Evolutionary conservation across 2,888 invertebrate genomes (phyloP).

Genomic region (Coleophora deauratella): DNA sequence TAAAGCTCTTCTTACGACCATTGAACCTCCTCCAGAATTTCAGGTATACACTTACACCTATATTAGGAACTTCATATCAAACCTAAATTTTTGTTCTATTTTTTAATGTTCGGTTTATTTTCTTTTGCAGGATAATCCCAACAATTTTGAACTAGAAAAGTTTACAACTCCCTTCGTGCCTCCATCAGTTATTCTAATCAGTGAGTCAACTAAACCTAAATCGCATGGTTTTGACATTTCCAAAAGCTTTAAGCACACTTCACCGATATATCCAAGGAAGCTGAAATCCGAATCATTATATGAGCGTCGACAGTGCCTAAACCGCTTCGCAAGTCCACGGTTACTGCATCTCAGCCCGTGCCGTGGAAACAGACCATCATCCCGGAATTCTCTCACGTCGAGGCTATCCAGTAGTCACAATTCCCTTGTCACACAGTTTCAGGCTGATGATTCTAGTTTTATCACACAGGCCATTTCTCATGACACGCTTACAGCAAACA

Average conservation of each 20-base stretch:
- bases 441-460: conserved; percentile 88
- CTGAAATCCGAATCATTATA: conserved; percentile 51
- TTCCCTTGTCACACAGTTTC: conserved; percentile 83
- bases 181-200: conserved; percentile 37
- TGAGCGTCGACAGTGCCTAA: conserved; percentile 56
- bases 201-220: conserved; percentile 32
- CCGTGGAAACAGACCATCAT: conserved; percentile 79
- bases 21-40: conserved; percentile 90
- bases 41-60: conserved; percentile 64
- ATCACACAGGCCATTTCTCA: conserved; percentile 93
- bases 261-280: conserved; percentile 54
- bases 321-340: conserved; percentile 59
- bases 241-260: conserved; percentile 36
- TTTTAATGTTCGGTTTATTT: neutral
- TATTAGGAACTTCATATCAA: neutral
- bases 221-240: conserved; percentile 34
- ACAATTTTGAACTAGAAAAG: conserved; percentile 30
- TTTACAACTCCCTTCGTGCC: conserved; percentile 36
- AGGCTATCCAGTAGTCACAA: conserved; percentile 90
- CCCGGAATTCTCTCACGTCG: conserved; percentile 83
- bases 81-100: neutral
- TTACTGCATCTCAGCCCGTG: conserved; percentile 76
- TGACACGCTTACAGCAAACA: conserved; percentile 80
- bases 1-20: conserved; percentile 76
- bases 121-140: conserved; percentile 52